A percentile compares a stretch with the other conserved stretches of the same genome.
phyloP scores from a whole-genome alignment of 2,113 vertebrate species.

The Potamarius usumacintae region DNA sequence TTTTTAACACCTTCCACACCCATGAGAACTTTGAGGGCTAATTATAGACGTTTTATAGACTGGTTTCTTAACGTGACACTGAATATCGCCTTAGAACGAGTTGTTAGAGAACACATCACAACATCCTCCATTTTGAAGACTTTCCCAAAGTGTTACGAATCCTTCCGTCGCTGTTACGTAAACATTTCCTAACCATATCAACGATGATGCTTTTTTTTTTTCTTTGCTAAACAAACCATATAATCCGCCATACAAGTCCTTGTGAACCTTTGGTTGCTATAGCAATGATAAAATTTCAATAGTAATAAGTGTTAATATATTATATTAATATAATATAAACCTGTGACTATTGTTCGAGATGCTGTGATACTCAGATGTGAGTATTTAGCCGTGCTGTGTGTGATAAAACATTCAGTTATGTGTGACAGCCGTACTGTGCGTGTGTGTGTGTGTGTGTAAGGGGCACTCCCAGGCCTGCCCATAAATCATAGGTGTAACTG shows the following conservation, averaged over 20 bases:
- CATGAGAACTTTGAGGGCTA: background rate
- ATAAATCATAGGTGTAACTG: conserved; percentile 16
- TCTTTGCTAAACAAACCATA: no score
- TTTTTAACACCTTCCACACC: background rate
- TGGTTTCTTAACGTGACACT: no score
- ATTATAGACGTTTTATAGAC: background rate
- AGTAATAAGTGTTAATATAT: no score
- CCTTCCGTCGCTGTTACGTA: no score
- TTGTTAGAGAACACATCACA: background rate
- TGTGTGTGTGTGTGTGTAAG: conserved; percentile 7
- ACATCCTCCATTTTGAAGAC: background rate
- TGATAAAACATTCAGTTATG: background rate
- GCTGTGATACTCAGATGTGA: background rate
- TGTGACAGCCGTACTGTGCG: background rate
- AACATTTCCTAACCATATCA: no score
- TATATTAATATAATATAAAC: background rate
- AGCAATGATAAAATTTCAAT: background rate
- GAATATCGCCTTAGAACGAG: no score
- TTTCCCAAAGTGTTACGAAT: no score
- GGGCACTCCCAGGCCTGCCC: background rate
- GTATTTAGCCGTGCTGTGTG: background rate
- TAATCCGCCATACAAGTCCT: no score
- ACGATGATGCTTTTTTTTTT: no score
- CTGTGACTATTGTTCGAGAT: background rate
- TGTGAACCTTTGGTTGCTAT: background rate